Base-by-base conservation (phyloP, 2,888 invertebrate species). In the Drosophila greeni region DNA sequence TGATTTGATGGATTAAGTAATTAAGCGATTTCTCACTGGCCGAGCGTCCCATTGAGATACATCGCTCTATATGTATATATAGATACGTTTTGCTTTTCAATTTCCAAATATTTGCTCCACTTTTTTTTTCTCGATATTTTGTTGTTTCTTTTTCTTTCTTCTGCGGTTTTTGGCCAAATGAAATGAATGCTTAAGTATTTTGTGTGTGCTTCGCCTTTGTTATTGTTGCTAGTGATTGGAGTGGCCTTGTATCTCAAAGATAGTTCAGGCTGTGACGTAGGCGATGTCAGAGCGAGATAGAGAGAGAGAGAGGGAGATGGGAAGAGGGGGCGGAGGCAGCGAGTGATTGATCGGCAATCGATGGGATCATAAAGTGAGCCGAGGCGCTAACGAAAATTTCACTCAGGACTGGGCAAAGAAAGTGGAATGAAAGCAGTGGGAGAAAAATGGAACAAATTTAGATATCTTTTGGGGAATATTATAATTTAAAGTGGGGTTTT, bases 21-120 rank as follows among this genome's bases (percentile, higher is more conserved):
- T 79, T 70, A 79, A 65, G 66, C 47, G 56, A 48, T 51, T 57
- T 45, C 49, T 68, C 68, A 68, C 59, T n/a, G 59, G 14, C 62
- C 62, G 34, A 66, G 66, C 66, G 66, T 53, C 20, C 42, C 61
- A 71, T 64, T 61, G 68, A 58, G 60, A 58, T 72, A 49, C 57
- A 57, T 64, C 40, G 55, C 42, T 31, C 42, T 31, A 2, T 20
- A 52, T 51, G 49, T 20, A 52, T 51, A 53, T 39, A 55, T 43
- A 57, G 57, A 51, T 58, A 47, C 40, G 62, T 45, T 64, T 75
- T 66, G 55, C 64, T 61, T 65, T 81, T 77, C 66, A 75, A 79
- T 78, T 82, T 84, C 82, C 74, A 84, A 82, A 82, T 79, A 82
- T 78, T 79, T 78, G 83, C 73, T 55, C 78, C 69, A 79, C 52